A percentile compares a stretch with the other conserved stretches of the same genome.
phyloP scores from a whole-genome alignment of 2,113 vertebrate genomes.

The Pundamilia nyererei region DNA sequence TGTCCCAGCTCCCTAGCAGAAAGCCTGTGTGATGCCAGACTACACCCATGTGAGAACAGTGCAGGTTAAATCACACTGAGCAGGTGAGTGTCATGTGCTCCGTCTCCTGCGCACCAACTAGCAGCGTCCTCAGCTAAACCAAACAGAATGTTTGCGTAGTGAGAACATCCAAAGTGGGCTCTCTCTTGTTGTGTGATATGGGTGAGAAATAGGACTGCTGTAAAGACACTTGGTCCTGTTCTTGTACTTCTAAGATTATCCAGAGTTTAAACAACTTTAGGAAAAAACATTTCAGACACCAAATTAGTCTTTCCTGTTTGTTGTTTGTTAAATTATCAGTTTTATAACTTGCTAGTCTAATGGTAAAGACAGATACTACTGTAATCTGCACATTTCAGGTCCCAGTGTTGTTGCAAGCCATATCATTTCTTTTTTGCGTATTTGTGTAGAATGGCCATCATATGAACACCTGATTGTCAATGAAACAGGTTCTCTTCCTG shows the following conservation, averaged over 20 bases:
- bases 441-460: neutral
- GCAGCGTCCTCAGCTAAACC: neutral
- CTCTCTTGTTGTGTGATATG: neutral
- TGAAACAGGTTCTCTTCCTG: neutral
- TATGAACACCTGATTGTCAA: neutral
- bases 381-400: neutral
- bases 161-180: neutral
- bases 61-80: neutral
- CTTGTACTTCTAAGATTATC: neutral
- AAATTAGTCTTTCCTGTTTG: neutral
- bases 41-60: neutral
- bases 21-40: neutral
- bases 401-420: neutral
- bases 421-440: neutral
- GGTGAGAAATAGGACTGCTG: neutral
- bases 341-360: neutral
- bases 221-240: neutral
- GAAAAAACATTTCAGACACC: neutral
- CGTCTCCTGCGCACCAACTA: fast-evolving
- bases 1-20: neutral
- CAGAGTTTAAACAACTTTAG: neutral
- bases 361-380: neutral
- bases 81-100: neutral
- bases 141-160: neutral
- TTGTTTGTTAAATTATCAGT: neutral